Base-by-base conservation (phyloP, 23 tunicate genomes). In the Halocynthia roretzi region DNA sequence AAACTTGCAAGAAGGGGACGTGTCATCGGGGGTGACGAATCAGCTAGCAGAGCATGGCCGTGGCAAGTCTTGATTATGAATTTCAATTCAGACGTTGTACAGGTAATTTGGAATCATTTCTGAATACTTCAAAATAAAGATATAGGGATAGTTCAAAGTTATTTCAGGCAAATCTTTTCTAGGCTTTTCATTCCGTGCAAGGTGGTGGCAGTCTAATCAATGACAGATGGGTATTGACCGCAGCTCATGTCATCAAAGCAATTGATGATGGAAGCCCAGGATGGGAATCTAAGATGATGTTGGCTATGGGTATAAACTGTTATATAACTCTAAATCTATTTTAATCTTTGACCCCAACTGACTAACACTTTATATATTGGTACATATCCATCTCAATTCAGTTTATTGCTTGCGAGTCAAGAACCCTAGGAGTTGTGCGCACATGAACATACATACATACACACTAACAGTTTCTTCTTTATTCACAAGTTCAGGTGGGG, bases 21-120 rank as follows among this genome's bases (percentile, higher is more conserved):
- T 7, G 77, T 83, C 6, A 50, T 83, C 18, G 84, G 87, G 0
- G 95, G 87, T 7, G 48, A 31, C 6, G 56, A 56, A 22, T 87
- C 95, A 4, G 76, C 83, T 8, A 82, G 62, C 22, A 52, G 80
- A 49, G 67, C 87, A 10, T 88, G 95, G 95, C 87, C 95, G 6
- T 88, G 95, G 95, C 95, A 88, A 73, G 87, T 60, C 10, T 53
- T 66, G 6, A 61, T 88, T 23, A 58, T 86, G 7, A 7, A 15
- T 9, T 48, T 11, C 23, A 31, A 63, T 49, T 50, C 44, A 8
- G 18, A 51, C 40, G 44, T 77, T 14, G 57, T 77, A 8, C 71
- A 8, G 65, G 78, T 74, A 54, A 10, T 53, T 70, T 40, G 5
- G n/a, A 1, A 48, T 20, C 51, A 20, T 0, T 67, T 5, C 23